phyloP scores from a whole-genome alignment of 2,113 vertebrate species.

The Andinoacara biseriatus region DNA sequence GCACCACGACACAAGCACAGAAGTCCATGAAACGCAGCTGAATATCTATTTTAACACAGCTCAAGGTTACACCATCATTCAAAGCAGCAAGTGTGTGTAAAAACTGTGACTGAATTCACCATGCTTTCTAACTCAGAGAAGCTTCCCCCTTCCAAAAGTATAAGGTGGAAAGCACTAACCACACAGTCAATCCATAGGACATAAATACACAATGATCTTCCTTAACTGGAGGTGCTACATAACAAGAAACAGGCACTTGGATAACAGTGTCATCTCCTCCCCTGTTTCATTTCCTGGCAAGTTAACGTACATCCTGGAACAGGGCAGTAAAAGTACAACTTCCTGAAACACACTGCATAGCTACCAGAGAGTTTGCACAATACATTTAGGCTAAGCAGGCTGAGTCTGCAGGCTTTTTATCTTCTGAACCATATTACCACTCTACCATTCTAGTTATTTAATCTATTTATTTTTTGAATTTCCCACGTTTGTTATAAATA shows the following conservation, averaged over 20 bases:
- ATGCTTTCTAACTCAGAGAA: slow-evolving; percentile 14
- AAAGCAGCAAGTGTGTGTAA: background rate
- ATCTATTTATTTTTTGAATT: background rate
- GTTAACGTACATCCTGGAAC: background rate
- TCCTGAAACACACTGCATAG: background rate
- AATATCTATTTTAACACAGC: background rate
- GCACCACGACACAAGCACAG: background rate
- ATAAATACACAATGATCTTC: background rate
- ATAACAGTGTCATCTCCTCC: slow-evolving; percentile 12
- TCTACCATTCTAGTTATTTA: background rate
- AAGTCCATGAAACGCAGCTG: background rate
- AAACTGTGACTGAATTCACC: background rate
- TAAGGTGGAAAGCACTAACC: background rate
- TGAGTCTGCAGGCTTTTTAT: background rate
- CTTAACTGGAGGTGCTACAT: slow-evolving; percentile 2
- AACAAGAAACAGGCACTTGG: slow-evolving; percentile 20
- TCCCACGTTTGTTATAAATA: background rate
- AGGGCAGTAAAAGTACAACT: slow-evolving; percentile 13
- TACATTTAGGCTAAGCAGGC: background rate
- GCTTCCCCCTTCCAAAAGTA: background rate
- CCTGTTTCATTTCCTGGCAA: background rate
- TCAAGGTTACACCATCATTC: background rate
- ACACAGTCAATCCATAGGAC: background rate
- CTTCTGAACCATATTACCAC: background rate
- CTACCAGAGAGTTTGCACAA: background rate